Evolutionary conservation across 2,888 invertebrate genomes (phyloP).

Genomic region (Patella pellucida): DNA sequence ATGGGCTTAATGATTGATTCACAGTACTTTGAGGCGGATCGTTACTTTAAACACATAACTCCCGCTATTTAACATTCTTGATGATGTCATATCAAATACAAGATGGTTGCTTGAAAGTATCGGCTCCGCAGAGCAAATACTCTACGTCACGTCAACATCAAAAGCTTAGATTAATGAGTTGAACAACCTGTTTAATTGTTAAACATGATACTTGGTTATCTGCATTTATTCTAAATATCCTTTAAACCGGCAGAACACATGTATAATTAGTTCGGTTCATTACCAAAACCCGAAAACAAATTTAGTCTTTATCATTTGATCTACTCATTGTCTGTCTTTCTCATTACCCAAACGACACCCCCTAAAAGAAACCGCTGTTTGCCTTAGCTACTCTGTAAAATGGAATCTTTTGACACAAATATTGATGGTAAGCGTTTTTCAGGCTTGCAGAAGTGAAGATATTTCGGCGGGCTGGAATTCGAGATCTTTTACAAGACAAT

Average conservation of each 20-base stretch:
- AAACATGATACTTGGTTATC: conserved; percentile 2
- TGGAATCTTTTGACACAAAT: conserved; percentile 11
- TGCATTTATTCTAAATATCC: not conserved
- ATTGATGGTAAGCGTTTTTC: conserved; percentile 9
- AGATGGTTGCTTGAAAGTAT: not conserved
- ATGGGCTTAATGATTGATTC: no score
- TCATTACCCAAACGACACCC: conserved; percentile 7
- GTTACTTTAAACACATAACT: no score
- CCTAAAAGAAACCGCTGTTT: conserved; percentile 3
- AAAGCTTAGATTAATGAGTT: not conserved
- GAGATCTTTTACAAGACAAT: conserved; percentile 18
- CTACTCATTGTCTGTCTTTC: conserved; percentile 4
- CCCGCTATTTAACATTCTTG: not conserved
- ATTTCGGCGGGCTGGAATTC: conserved; percentile 14
- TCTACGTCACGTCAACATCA: not conserved
- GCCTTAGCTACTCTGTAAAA: not conserved
- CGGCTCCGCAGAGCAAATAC: not conserved
- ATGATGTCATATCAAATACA: conserved; percentile 7
- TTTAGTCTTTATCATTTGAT: conserved; percentile 3
- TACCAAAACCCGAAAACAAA: conserved; percentile 5
- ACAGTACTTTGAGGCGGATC: no score
- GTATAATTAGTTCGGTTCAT: conserved; percentile 8
- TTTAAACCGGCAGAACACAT: not conserved
- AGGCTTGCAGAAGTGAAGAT: conserved; percentile 5
- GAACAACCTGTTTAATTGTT: conserved; percentile 10